A percentile compares a stretch with the other conserved stretches of the same genome.
phyloP scores from a whole-genome alignment of 2,888 invertebrate species.

The Xestia xanthographa region DNA sequence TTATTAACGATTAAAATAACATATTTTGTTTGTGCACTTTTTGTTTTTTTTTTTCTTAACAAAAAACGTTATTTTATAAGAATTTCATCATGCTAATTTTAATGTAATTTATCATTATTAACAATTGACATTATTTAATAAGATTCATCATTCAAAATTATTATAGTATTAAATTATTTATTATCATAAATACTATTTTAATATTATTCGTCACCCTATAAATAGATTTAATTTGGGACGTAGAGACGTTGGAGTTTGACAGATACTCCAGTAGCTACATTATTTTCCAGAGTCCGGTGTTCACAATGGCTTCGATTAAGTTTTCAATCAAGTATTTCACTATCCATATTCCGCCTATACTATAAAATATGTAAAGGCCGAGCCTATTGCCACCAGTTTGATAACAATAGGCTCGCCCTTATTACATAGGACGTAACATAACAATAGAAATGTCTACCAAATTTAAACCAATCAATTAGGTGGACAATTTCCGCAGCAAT shows the following conservation, averaged over 20 bases:
- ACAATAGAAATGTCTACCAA: background rate
- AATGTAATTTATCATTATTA: too few relatives aligned
- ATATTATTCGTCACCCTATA: conserved; percentile 20
- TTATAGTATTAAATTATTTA: too few relatives aligned
- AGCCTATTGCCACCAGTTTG: background rate
- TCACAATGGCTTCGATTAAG: background rate
- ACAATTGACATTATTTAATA: too few relatives aligned
- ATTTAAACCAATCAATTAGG: background rate
- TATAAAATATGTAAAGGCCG: background rate
- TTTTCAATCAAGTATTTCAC: background rate
- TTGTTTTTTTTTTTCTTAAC: too few relatives aligned
- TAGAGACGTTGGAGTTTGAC: too few relatives aligned
- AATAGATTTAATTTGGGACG: conserved; percentile 27
- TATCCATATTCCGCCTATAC: background rate
- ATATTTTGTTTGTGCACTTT: too few relatives aligned
- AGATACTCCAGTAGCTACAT: background rate
- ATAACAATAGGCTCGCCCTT: background rate
- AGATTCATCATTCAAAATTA: too few relatives aligned
- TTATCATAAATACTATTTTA: too few relatives aligned
- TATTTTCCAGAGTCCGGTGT: background rate
- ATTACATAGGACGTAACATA: background rate
- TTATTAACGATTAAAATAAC: too few relatives aligned
- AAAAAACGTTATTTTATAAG: too few relatives aligned
- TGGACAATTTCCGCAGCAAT: background rate
- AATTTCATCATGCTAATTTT: too few relatives aligned